Evolutionary conservation across 2,797 vertebrate species (phyloP).

Genomic region (Acipenser ruthenus): DNA sequence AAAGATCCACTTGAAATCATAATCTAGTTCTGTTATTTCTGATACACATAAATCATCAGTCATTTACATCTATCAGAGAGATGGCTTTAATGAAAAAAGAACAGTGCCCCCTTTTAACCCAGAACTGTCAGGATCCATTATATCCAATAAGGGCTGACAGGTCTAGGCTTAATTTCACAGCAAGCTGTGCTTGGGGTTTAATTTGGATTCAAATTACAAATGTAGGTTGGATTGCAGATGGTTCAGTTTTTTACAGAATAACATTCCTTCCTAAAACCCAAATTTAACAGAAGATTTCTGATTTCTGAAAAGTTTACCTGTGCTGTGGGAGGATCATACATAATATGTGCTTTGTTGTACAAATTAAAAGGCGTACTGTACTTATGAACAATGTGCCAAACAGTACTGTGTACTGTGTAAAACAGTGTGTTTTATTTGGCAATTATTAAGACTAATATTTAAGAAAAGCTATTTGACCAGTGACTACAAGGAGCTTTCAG

Average conservation of each 20-base stretch:
- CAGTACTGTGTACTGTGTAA: no score
- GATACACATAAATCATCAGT: constrained; percentile 4
- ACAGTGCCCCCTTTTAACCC: constrained; percentile 4
- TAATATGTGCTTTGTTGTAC: no score
- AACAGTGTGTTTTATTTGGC: no score
- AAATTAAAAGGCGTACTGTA: no score
- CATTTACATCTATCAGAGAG: constrained; percentile 2
- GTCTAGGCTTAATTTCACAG: constrained; percentile 1
- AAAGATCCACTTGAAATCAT: not conserved
- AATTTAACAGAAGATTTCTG: no score
- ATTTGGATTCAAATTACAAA: constrained; percentile 6
- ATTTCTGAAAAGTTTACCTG: no score
- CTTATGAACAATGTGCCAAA: no score
- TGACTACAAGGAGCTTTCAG: no score
- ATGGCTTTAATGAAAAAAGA: constrained; percentile 1
- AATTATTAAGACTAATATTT: no score
- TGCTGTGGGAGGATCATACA: no score
- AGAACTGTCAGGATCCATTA: constrained; percentile 8
- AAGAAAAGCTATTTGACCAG: no score
- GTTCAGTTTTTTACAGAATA: not conserved
- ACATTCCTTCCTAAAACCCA: no score
- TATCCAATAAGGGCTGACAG: constrained; percentile 4
- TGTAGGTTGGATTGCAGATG: not conserved
- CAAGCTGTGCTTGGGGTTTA: not conserved
- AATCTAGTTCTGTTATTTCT: constrained; percentile 1